Evolutionary conservation across 2,113 vertebrate species (phyloP).

Genomic region (Corythornis cristatus): DNA sequence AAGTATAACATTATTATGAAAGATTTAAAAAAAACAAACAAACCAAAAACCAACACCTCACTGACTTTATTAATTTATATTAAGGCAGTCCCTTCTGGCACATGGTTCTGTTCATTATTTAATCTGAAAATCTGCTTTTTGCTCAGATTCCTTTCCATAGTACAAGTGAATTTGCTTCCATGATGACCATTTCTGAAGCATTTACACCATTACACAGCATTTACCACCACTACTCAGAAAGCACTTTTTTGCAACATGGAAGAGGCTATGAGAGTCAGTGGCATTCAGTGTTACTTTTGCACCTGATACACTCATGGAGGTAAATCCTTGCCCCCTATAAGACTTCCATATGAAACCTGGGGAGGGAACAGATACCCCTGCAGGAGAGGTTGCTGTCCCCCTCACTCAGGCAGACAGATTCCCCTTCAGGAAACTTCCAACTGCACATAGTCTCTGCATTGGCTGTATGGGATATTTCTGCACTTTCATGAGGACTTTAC

Average conservation of each 20-base stretch:
- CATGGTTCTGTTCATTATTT: neutral
- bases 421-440: neutral
- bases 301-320: neutral
- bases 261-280: neutral
- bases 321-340: neutral
- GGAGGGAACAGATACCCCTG: accelerated
- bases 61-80: neutral
- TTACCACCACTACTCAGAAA: neutral
- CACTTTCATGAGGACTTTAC: neutral
- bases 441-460: neutral
- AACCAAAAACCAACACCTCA: neutral
- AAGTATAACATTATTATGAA: neutral
- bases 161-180: neutral
- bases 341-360: accelerated
- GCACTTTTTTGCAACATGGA: neutral
- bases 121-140: neutral
- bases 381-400: neutral
- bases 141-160: neutral
- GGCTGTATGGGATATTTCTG: neutral
- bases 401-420: accelerated
- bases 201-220: too few species aligned
- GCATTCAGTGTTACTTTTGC: neutral
- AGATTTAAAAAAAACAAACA: neutral
- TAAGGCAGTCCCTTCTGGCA: neutral
- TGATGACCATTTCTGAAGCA: neutral